Base-by-base conservation (phyloP, 2,888 invertebrate genomes). In the Drosophila formosana region DNA sequence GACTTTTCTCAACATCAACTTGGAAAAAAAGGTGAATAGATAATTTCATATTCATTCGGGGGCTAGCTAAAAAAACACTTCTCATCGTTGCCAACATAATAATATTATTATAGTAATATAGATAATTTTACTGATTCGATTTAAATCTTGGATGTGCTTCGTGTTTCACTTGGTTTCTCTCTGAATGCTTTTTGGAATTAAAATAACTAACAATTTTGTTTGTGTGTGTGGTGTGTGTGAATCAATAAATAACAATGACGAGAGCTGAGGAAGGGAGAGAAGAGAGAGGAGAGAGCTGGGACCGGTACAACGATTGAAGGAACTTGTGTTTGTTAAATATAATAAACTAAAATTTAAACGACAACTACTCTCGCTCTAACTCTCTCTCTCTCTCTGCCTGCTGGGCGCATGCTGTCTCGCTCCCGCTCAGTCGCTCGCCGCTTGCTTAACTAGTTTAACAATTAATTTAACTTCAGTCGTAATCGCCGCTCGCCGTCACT, bases 381-480 rank as follows among this genome's bases (percentile, higher is more conserved):
- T 18, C 18, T 30, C 30, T 7, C 30, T 37, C 37, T 11, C 34
- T 9, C 34, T 0, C 11, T 37, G 4, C 11, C 37, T 37, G n/a
- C 4, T 2, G 11, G 4, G 11, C 18, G 5, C 7, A 18, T 28
- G 28, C 39, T 53, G 13, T 28, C 43, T 55, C 13, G 39, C 45
- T 18, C 25, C n/a, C 37, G 23, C 32, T 49, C 30, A 34, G 30
- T 46, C 49, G 39, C 18, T 30, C 18, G 13, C 25, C 18, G 41
- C n/a, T 52, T 28, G 41, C 23, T 53, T 47, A 70, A 63, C 47
- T 57, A 57, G 18, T 57, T 47, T 57, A 47, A 87, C 88, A 84
- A 66, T 83, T 81, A 86, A 67, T 64, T 89, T 78, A 73, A 70
- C 69, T 84, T 83, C 89, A 87, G 86, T 88, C 81, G 73, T 41